A percentile compares a stretch with the other conserved stretches of the same genome.
phyloP scores from a whole-genome alignment of 2,113 vertebrate genomes.

The Rhea pennata region DNA sequence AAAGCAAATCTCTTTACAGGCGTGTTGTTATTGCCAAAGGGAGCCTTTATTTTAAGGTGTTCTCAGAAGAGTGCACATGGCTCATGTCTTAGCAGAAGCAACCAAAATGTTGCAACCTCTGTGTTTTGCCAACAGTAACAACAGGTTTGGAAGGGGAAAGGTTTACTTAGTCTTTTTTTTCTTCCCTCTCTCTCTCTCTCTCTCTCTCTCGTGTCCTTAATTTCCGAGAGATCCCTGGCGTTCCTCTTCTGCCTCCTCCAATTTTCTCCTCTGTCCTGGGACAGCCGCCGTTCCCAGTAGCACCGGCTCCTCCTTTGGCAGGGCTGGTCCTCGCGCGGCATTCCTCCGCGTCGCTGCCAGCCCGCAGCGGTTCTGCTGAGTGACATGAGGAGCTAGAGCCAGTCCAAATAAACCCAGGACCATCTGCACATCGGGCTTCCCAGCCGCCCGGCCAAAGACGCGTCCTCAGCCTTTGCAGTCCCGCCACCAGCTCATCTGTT shows the following conservation, averaged over 20 bases:
- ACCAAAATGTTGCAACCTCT: slow-evolving; percentile 62
- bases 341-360: neutral
- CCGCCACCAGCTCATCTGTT: fast-evolving
- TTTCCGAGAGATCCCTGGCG: neutral
- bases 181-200: neutral
- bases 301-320: neutral
- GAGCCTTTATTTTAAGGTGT: slow-evolving; percentile 72
- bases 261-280: neutral
- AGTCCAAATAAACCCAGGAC: slow-evolving; percentile 2
- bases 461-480: neutral
- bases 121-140: slow-evolving; percentile 60
- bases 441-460: neutral
- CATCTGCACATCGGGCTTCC: neutral
- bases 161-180: neutral
- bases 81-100: slow-evolving; percentile 56
- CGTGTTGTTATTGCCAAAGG: slow-evolving; percentile 70
- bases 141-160: slow-evolving; percentile 59
- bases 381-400: neutral
- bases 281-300: neutral
- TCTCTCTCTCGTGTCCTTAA: neutral
- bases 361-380: neutral
- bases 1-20: slow-evolving; percentile 65
- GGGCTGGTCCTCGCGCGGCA: fast-evolving
- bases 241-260: neutral
- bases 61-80: slow-evolving; percentile 53